phyloP scores from a whole-genome alignment of 2,797 vertebrate species.

The Linurgus olivaceus region DNA sequence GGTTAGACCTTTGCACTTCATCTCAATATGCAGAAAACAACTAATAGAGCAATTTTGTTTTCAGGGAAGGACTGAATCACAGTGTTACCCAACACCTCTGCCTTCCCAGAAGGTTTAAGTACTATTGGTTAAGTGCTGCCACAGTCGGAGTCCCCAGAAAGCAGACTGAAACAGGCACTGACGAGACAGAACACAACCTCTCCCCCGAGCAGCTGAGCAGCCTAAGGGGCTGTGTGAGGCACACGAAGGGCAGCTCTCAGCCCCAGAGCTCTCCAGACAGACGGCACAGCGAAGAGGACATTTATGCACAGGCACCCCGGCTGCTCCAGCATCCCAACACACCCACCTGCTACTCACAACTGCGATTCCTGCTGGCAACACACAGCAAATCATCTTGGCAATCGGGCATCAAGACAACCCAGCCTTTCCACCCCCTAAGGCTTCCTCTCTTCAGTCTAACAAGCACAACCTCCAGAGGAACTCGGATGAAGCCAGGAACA shows the following conservation, averaged over 20 bases:
- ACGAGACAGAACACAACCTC: not conserved
- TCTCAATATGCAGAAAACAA: not conserved
- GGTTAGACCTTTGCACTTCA: rapidly evolving
- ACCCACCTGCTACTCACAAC: not conserved
- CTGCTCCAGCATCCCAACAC: not conserved
- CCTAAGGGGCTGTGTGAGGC: rapidly evolving
- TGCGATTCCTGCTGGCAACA: not conserved
- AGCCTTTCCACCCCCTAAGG: not conserved
- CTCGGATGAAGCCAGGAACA: not conserved
- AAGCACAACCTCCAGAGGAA: not conserved
- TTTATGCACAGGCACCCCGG: rapidly evolving
- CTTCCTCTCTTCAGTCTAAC: not conserved
- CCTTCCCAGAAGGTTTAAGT: not conserved
- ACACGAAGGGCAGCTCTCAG: rapidly evolving
- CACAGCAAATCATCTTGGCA: rapidly evolving
- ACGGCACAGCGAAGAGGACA: rapidly evolving
- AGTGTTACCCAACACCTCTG: rapidly evolving
- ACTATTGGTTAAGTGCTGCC: not conserved
- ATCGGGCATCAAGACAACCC: not conserved
- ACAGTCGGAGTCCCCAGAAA: not conserved
- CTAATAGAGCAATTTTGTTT: not conserved
- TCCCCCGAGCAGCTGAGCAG: not conserved
- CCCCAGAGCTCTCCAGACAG: not conserved
- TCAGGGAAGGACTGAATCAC: not conserved
- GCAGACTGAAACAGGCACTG: not conserved